Base-by-base conservation (phyloP, 2,113 vertebrate species). In the Neotoma lepida region DNA sequence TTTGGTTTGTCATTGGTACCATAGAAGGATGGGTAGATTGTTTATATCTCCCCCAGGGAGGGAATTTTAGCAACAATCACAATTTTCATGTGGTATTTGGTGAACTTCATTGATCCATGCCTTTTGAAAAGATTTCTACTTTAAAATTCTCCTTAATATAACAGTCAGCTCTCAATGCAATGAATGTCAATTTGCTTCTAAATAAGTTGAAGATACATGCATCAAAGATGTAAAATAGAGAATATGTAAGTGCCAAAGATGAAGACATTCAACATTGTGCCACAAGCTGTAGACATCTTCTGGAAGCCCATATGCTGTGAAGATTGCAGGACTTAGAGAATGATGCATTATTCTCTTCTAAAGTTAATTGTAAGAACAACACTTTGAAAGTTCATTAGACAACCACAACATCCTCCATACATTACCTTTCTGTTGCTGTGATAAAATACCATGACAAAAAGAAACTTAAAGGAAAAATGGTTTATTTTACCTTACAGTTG, bases 111-210 rank as follows among this genome's bases (percentile, higher is more conserved):
- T 63, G 41, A 80, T 35, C 28, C 39, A 58, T 14, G 46, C 24
- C 64, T 86, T 13, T 73, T 46, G 86, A 33, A 35, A 90, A 54
- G 58, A 85, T 74, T 71, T 93, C 74, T 44, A 78, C 28, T 74
- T 88, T 66, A 85, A 93, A 96, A 93, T 91, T 80, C 28, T 89
- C 33, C 41, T 70, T 90, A 90, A 68, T 91, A n/a, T 41, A 30
- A n/a, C 49, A 80, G 7, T 24, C 41, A 74, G 8, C 24, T 68
- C 41, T 17, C 56, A 86, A 56, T 56, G 13, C 18, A 81, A 76
- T 81, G 74, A 56, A 88, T 86, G 71, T 1, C 28, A 97, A 77
- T 82, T 77, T 92, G 58, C 3, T 12, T 81, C 33, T 68, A 82
- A 95, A 96, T 95, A 63, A 41, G 0, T 49, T 95, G 30, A 82